Base-by-base conservation (phyloP, 64 coral and sea anemone species). In the Stichodactyla helianthus region DNA sequence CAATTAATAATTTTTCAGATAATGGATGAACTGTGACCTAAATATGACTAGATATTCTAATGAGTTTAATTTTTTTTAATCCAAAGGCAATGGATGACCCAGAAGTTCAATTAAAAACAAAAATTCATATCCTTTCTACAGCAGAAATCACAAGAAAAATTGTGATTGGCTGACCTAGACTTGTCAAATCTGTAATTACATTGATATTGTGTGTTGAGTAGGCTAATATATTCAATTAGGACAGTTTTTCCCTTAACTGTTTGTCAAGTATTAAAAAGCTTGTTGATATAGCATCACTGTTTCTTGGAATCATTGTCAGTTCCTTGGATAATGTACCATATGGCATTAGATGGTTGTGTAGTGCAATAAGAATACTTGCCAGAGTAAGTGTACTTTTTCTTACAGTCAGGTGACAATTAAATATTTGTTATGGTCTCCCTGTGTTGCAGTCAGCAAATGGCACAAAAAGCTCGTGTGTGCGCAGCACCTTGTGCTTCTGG, bases 331-430 rank as follows among this genome's bases (percentile, higher is more conserved):
- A 90, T 77, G 96, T 98, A 23, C 96, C 96, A 7, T 98, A 95
- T 88, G 96, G 96, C 7, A 98, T 98, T 26, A 83, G 93, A 85
- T 98, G 96, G 96, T 87, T 98, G 53, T 98, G 96, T 25, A 71
- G 86, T 89, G 88, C 96, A 60, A 94, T 98, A 86, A 92, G 83
- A 54, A 83, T 53, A 15, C 82, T 98, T 50, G 96, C 89, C 8
- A 91, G 86, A 88, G 96, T 98, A 53, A 82, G 62, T 65, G 6
- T 6, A 5, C 62, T 22, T n/a, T 65, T 65, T 17, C 13, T n/a
- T 65, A 44, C 35, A 44, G 35, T 44, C 35, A 44, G 35, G 35
- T 44, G 35, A 44, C 2, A 44, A 44, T 44, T 44, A 44, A 31
- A 31, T 31, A 31, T 0, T 31, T 44, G 35, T 44, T 44, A 2